These are phyloP conservation scores for Sparus aurata DNA, from an alignment of 2,797 vertebrate genomes.

Conservation along the genomic window DNA sequence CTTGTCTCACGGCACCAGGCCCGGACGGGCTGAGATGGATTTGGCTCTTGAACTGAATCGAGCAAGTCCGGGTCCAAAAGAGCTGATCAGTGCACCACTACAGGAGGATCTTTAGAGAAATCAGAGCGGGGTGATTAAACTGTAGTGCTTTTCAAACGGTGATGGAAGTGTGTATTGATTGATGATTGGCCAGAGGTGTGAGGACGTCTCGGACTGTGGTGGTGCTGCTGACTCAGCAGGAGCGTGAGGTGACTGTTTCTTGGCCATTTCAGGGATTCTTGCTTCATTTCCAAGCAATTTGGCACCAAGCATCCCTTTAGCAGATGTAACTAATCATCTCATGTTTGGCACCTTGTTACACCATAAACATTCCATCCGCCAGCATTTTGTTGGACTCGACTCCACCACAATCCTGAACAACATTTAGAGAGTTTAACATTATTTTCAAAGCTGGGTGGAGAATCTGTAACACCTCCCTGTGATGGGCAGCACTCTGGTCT, in stretches of 20 bases:
- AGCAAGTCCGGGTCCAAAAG: conserved; percentile 26
- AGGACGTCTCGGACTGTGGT: conserved; percentile 48
- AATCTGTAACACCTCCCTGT: not conserved
- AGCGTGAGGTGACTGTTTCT: conserved; percentile 63
- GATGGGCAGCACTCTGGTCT: not conserved
- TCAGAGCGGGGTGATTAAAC: conserved; percentile 65
- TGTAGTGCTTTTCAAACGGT: conserved; percentile 48
- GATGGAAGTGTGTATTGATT: conserved; percentile 69
- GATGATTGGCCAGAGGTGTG: conserved; percentile 58
- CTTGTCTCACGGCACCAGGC: not conserved
- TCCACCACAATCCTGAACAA: conserved; percentile 26
- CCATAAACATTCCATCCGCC: conserved; percentile 40
- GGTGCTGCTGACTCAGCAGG: conserved; percentile 59
- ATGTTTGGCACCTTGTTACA: conserved; percentile 41
- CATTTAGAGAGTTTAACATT: conserved; percentile 14
- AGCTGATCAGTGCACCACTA: conserved; percentile 44
- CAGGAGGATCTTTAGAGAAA: conserved; percentile 44
- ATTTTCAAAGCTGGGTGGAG: not conserved
- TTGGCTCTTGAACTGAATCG: conserved; percentile 29
- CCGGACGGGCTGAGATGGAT: not conserved
- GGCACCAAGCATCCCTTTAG: conserved; percentile 34
- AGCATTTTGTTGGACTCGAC: conserved; percentile 39
- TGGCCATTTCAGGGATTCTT: conserved; percentile 33
- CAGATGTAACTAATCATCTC: conserved; percentile 61
- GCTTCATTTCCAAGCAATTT: conserved; percentile 50